Evolutionary conservation across 2,113 vertebrate genomes (phyloP), one percentile per base, ranked within the genome.

Genomic region (Strix uralensis): DNA sequence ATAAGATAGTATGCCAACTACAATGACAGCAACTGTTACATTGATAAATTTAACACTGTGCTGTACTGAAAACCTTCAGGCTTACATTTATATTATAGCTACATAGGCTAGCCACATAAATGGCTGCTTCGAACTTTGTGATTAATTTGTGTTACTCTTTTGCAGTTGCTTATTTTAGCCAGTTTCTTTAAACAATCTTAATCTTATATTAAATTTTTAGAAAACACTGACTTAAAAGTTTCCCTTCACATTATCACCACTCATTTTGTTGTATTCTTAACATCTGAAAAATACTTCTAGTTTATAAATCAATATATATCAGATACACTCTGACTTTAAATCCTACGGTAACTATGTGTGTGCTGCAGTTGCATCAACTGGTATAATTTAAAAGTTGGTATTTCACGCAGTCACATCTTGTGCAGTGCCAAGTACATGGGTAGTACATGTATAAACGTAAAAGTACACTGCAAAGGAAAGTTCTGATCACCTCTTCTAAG

Each of bases 1-100:
- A 90, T 67, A 95, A 87, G 81, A 67, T 78, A 82, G 55, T 88
- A 55, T 92, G 84, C 83, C 80, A 96, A 25, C 81, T 90, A 34
- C 73, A 74, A 23, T 84, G 90, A 52, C 71, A 94, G 21, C 59
- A 90, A 58, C 67, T 91, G 94, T 86, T 81, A 46, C 5, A 44
- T 52, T 86, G 86, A 86, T 66, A 91, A 84, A 91, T 92, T 77
- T 92, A 72, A 81, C 92, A 74, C 44, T 94, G 8, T 75, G 9
- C 42, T 94, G 10, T 65, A 38, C 55, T 79, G 71, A 87, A 86
- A 96, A 54, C 46, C 36, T 69, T 85, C 38, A 70, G 38, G 40
- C 66, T 93, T 57, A 71, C 15, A 74, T 82, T 61, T 88, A 11
- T 57, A 21, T 58, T 89, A 25, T 7, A 87, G 30, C 30, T 90